Evolutionary conservation across 2,797 vertebrate genomes (phyloP), one percentile per base, ranked within the genome.

Genomic region (Synaphobranchus kaupii): DNA sequence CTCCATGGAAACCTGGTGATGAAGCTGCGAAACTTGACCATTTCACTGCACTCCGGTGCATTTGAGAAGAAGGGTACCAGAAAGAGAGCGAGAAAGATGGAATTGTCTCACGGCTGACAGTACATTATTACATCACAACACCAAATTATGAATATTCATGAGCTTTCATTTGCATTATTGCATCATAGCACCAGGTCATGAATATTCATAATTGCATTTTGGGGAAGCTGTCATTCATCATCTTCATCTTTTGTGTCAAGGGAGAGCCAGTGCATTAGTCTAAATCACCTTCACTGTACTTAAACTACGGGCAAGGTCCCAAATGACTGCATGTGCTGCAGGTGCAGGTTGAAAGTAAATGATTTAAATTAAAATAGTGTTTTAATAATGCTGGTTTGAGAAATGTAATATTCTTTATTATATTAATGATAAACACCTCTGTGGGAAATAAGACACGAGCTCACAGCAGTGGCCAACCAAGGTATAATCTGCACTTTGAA

Each of bases 1-100:
- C 93, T 92, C 96, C 94, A 95, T 96, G 94, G 94, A 91, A 95
- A 96, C 95, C 89, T 86, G 89, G 86, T 89, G 83, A 90, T 91
- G 90, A 92, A 92, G 90, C 89, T 91, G 87, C 71, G 88, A 93
- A 94, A 94, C 90, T 94, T 94, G 87, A 93, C 93, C 92, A 90
- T 91, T 93, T 93, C 85, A 83, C 60, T 86, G 39, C 54, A 85
- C 87, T 73, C 66, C 76, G 56, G 54, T 86, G 81, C 71, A 25
- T 87, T 81, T 87, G 48, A 82, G 83, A 84, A 88, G 88, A 89
- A 86, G 28, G 66, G 56, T 82, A 86, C 85, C 56, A 89, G 88
- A 63, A 54, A 84, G 60, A 73, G 68, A 88, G 87, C 66, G 54
- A 86, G 71, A 73, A 73, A 88, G 84, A 80, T 28, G 34, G 31